Percentiles rank a stretch among this genome's conserved stretches.
Conservation (phyloP, 2,797 vertebrate species). For the Masticophis lateralis region DNA sequence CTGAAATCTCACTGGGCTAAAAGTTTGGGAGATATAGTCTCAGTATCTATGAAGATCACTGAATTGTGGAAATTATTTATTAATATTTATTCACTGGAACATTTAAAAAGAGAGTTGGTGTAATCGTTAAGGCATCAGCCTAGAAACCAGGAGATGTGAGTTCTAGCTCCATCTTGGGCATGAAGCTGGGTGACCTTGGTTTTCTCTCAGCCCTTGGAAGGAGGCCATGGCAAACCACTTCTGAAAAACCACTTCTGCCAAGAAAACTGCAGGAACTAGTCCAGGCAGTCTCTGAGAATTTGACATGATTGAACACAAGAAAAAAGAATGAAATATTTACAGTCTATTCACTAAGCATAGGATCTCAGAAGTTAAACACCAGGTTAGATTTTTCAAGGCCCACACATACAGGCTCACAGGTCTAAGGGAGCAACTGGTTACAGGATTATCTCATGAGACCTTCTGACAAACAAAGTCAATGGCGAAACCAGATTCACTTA, state of each 20-base stretch:
- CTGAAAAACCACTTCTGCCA: neutral
- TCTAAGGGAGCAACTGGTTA: neutral
- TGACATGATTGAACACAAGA: neutral
- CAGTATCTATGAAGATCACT: neutral
- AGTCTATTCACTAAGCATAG: neutral
- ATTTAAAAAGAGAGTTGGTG: neutral
- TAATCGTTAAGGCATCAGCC: neutral
- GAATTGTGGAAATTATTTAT: neutral
- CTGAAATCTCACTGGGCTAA: neutral
- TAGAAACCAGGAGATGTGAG: neutral
- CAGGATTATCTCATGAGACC: neutral
- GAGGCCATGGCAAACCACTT: neutral
- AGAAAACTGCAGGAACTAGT: neutral
- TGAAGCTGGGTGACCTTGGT: neutral
- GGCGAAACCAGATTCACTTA: neutral
- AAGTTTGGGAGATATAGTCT: neutral
- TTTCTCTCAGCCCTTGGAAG: neutral
- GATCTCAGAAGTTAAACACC: neutral
- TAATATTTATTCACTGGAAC: neutral
- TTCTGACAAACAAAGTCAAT: neutral
- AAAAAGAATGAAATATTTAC: neutral
- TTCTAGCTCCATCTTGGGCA: neutral
- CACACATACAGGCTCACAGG: neutral
- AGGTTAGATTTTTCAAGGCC: neutral
- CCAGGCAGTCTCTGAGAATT: neutral